phyloP scores from a whole-genome alignment of 1,140 invertebrate species.

The Drosophila elegans region DNA sequence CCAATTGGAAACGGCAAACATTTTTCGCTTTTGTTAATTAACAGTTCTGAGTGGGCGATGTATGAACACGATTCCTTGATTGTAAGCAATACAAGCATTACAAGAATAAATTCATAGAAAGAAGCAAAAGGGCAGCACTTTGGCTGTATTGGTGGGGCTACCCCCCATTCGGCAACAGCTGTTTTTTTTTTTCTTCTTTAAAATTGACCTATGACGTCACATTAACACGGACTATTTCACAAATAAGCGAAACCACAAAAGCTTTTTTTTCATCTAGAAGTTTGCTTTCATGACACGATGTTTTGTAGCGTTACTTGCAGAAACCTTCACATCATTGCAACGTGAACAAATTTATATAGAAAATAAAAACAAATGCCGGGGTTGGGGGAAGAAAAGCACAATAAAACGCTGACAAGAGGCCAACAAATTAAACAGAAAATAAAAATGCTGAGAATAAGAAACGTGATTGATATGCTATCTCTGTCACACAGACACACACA shows the following conservation, averaged over 20 bases:
- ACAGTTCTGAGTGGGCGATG: too few relatives aligned
- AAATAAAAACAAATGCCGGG: constrained; percentile 31
- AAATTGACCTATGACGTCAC: constrained; percentile 45
- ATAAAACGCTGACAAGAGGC: constrained; percentile 62
- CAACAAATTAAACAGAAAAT: constrained; percentile 54
- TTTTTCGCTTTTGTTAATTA: too few relatives aligned
- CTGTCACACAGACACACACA: constrained; percentile 5
- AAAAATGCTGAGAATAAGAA: constrained; percentile 53
- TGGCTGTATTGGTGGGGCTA: not conserved
- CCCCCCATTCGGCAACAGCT: constrained; percentile 26
- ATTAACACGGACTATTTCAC: constrained; percentile 37
- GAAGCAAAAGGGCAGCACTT: not conserved
- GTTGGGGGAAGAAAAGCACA: constrained; percentile 11
- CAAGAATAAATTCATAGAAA: not conserved
- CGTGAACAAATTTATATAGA: constrained; percentile 52
- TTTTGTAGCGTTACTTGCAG: constrained; percentile 55
- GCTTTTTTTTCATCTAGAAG: constrained; percentile 1
- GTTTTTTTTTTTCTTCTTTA: constrained; percentile 9
- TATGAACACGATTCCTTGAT: too few relatives aligned
- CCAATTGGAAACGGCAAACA: too few relatives aligned
- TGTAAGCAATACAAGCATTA: too few relatives aligned
- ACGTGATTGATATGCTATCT: constrained; percentile 45
- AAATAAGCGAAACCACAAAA: constrained; percentile 17
- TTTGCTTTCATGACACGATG: not conserved
- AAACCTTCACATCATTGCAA: constrained; percentile 62